Conservation (phyloP, 2,888 invertebrate species). For the Polymixis lichenea region DNA sequence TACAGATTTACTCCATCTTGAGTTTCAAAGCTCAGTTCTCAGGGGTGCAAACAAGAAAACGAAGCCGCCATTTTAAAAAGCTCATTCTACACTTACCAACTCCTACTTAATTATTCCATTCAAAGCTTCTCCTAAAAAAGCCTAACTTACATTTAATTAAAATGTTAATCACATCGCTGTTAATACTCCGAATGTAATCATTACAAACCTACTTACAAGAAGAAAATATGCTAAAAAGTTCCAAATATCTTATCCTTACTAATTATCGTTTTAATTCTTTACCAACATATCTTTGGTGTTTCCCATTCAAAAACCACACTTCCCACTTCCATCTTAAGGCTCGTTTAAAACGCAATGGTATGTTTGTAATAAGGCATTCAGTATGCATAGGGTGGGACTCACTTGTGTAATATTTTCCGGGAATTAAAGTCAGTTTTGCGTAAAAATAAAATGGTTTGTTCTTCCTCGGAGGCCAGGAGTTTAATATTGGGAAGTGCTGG, state of each 20-base stretch:
- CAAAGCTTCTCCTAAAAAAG: constrained; percentile 19
- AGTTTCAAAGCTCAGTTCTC: too few relatives aligned
- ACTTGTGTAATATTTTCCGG: constrained; percentile 71
- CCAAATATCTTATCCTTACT: constrained; percentile 65
- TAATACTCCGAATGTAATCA: constrained; percentile 59
- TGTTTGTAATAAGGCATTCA: constrained; percentile 60
- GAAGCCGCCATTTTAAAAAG: neutral
- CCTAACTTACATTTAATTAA: constrained; percentile 51
- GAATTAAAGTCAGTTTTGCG: constrained; percentile 73
- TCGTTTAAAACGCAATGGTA: constrained; percentile 4
- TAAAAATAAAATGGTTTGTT: constrained; percentile 59
- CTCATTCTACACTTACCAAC: neutral
- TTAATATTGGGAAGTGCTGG: constrained; percentile 24
- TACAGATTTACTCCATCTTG: neutral
- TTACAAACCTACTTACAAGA: constrained; percentile 53
- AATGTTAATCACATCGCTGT: constrained; percentile 58
- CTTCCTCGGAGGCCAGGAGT: constrained; percentile 33
- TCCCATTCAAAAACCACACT: constrained; percentile 37
- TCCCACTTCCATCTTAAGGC: neutral
- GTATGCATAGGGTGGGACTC: constrained; percentile 69
- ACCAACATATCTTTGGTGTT: constrained; percentile 37
- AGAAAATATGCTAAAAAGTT: constrained; percentile 60
- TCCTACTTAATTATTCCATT: constrained; percentile 32
- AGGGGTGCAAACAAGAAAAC: neutral
- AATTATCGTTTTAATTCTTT: constrained; percentile 70